Conservation (phyloP, 2,797 vertebrate species). For the Parambassis ranga region DNA sequence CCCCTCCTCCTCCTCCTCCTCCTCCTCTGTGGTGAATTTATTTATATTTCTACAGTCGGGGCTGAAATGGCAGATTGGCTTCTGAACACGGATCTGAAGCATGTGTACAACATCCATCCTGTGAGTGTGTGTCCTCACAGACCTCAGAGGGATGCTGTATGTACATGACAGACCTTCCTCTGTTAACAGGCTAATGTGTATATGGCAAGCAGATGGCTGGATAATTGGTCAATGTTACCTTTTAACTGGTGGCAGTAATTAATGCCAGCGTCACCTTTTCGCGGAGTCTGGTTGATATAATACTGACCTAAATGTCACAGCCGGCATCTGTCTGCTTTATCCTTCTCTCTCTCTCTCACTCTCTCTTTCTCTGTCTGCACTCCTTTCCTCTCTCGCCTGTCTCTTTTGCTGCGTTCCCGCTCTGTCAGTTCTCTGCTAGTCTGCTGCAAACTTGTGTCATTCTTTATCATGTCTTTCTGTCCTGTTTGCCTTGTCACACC, state of each 20-base stretch:
- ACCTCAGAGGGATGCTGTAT: constrained; percentile 13
- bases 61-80: constrained; percentile 38
- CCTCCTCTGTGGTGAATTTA: constrained; percentile 30
- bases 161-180: not conserved
- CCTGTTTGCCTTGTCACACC: constrained; percentile 10
- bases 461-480: constrained; percentile 18
- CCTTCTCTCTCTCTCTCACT: not conserved
- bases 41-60: constrained; percentile 30
- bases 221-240: constrained; percentile 60
- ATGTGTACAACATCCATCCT: constrained; percentile 14
- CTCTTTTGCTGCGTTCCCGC: no score
- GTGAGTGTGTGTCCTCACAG: not conserved
- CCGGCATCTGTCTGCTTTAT: constrained; percentile 39
- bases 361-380: not conserved
- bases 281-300: constrained; percentile 38
- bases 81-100: constrained; percentile 34
- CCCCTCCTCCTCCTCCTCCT: constrained; percentile 21
- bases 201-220: constrained; percentile 52
- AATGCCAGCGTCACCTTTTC: constrained; percentile 46
- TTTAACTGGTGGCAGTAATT: constrained; percentile 51
- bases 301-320: constrained; percentile 52
- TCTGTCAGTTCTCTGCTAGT: constrained; percentile 9
- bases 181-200: constrained; percentile 37
- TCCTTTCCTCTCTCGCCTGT: not conserved
- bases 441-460: constrained; percentile 33